Conservation (phyloP, 2,797 vertebrate genomes). For the Cottoperca gobio region DNA sequence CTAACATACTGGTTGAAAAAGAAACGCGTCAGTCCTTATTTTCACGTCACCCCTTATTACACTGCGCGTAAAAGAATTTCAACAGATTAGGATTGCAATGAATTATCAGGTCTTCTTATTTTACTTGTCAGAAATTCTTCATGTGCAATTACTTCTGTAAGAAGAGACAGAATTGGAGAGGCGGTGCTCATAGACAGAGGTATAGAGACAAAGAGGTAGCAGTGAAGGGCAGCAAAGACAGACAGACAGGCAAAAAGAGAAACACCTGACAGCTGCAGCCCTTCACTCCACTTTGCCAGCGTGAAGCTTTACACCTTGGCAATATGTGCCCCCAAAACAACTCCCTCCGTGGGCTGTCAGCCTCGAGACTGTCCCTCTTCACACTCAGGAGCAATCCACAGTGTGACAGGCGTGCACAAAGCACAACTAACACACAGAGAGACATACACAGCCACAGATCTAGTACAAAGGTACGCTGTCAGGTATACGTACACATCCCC, state of each 20-base stretch:
- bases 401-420: constrained; percentile 58
- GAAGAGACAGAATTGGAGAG: constrained; percentile 31
- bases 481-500: constrained; percentile 34
- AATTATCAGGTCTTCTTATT: constrained; percentile 28
- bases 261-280: constrained; percentile 57
- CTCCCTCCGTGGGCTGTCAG: constrained; percentile 60
- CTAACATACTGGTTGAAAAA: constrained; percentile 32
- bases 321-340: constrained; percentile 56
- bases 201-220: constrained; percentile 29
- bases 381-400: constrained; percentile 45
- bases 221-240: constrained; percentile 46
- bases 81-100: constrained; percentile 24
- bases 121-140: constrained; percentile 31
- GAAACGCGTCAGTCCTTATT: constrained; percentile 23
- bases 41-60: constrained; percentile 28
- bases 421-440: constrained; percentile 45
- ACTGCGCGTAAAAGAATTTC: constrained; percentile 20
- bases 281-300: constrained; percentile 54
- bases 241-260: constrained; percentile 36
- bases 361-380: constrained; percentile 61
- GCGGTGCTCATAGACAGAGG: constrained; percentile 13
- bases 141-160: constrained; percentile 35
- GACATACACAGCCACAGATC: constrained; percentile 46
- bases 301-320: constrained; percentile 56
- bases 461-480: constrained; percentile 59